These are phyloP conservation scores for Drosophila ogumai DNA, from an alignment of 1,140 invertebrate genomes.

Conservation along the genomic window DNA sequence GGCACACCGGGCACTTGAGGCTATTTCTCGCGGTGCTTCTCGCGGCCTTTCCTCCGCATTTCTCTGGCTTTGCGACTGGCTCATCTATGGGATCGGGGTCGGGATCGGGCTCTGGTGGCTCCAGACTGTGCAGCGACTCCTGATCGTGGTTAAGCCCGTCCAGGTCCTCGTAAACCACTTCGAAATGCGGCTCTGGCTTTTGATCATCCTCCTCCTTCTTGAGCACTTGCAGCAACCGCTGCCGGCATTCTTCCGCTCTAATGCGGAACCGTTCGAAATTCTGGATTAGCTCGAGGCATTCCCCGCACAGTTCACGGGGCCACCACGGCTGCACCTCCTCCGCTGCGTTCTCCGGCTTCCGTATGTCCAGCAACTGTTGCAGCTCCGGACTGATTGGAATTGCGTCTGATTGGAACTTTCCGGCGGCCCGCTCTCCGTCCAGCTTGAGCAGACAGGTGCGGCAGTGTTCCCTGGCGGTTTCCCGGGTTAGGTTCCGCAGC, in stretches of 20 bases:
- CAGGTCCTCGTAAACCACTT: slow-evolving; percentile 51
- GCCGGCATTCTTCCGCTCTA: slow-evolving; percentile 34
- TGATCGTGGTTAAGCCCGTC: not conserved
- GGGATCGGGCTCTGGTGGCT: slow-evolving; percentile 11
- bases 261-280: slow-evolving; percentile 45
- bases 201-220: slow-evolving; percentile 1
- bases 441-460: slow-evolving; percentile 59
- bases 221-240: slow-evolving; percentile 36
- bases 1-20: slow-evolving; percentile 69
- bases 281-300: slow-evolving; percentile 33
- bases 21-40: slow-evolving; percentile 49
- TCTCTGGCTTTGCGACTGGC: not conserved
- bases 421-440: slow-evolving; percentile 10
- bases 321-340: slow-evolving; percentile 12
- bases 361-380: slow-evolving; percentile 22
- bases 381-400: slow-evolving; percentile 28
- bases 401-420: not conserved
- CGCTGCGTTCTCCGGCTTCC: slow-evolving; percentile 10
- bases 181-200: slow-evolving; percentile 41
- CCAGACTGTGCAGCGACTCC: slow-evolving; percentile 14
- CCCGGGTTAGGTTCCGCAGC: slow-evolving; percentile 18
- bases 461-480: slow-evolving; percentile 44
- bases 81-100: slow-evolving; percentile 62
- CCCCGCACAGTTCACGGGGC: slow-evolving; percentile 46
- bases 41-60: not conserved